These are phyloP conservation scores for Junonia oenone DNA, from an alignment of 2,888 invertebrate genomes.

Conservation along the genomic window DNA sequence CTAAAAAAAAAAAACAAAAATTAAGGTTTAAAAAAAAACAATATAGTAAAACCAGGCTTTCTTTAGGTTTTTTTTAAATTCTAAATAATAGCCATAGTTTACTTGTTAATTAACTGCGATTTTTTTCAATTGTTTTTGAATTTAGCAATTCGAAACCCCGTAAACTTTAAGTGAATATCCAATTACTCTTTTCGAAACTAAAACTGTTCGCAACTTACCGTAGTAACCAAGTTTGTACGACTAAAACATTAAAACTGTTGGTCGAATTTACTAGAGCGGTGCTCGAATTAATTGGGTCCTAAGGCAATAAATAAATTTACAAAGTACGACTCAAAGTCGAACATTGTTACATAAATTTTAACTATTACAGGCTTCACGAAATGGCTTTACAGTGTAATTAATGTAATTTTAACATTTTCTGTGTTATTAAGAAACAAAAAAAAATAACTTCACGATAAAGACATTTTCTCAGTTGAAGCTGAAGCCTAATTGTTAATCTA, in stretches of 20 bases:
- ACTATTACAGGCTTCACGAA: background rate
- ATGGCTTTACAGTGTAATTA: background rate
- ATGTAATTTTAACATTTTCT: background rate
- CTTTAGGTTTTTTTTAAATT: too few relatives aligned
- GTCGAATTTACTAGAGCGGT: constrained; percentile 18
- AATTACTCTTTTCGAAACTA: constrained; percentile 23
- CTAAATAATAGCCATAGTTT: background rate
- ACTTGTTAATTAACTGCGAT: too few relatives aligned
- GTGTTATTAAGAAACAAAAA: background rate
- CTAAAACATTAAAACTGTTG: constrained; percentile 22
- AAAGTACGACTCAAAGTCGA: background rate
- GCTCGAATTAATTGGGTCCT: constrained; percentile 22
- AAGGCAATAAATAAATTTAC: constrained; percentile 16
- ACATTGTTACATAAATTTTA: background rate
- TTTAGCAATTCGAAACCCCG: constrained; percentile 12
- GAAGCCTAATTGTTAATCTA: too few relatives aligned
- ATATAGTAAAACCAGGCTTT: too few relatives aligned
- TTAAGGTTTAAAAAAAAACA: too few relatives aligned
- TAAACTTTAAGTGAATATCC: constrained; percentile 19
- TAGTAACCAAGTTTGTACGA: constrained; percentile 17
- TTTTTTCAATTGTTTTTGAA: background rate
- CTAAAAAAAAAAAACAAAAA: too few relatives aligned
- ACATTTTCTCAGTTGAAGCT: too few relatives aligned
- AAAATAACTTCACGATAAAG: too few relatives aligned
- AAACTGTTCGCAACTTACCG: constrained; percentile 12